Base-by-base conservation (phyloP, 1,140 invertebrate genomes). In the Drosophila tsacasi region DNA sequence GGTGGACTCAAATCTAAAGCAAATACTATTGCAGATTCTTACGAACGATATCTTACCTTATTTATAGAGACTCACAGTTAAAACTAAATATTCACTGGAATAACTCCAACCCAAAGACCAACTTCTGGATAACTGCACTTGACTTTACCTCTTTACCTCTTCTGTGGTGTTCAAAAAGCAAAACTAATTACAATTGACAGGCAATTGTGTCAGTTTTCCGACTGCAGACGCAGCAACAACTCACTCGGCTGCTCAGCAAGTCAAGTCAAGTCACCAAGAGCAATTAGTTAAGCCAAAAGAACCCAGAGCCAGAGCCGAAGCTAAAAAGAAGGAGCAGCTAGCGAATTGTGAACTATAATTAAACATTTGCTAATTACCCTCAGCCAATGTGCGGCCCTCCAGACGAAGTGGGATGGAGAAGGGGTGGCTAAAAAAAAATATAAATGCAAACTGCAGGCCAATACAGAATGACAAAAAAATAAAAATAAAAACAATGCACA, bases 181-280 rank as follows among this genome's bases (percentile, higher is more conserved):
- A 75, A 91, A 91, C 86, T 91, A 91, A 91, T 91, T 91, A 83
- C 86, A 91, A 91, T 91, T 89, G 87, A 91, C 86, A 91, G 87
- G 89, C 81, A 90, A 87, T 84, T 87, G 83, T 89, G 85, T 72
- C 80, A 84, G 73, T 32, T 50, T 47, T 25, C 62, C 40, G 32
- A 37, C 54, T 64, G 47, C 44, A 54, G 42, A 58, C 21, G 59
- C 25, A 23, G 50, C 52, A 37, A 52, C 47, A 66, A 58, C 37
- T 69, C 46, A 78, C 50, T 79, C 76, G 61, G 75, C 27, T 39
- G 66, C 47, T 40, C 39, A 49, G 59, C 69, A 40, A 67, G 73
- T 54, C 65, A 65, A 79, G 58, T 62, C 67, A 49, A 81, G 79
- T 81, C 66, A 71, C 61, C 63, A 76, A 76, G 69, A 64, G 81